Evolutionary conservation across 1,140 invertebrate genomes (phyloP).

Genomic region (Yoshiicerus persimilis): DNA sequence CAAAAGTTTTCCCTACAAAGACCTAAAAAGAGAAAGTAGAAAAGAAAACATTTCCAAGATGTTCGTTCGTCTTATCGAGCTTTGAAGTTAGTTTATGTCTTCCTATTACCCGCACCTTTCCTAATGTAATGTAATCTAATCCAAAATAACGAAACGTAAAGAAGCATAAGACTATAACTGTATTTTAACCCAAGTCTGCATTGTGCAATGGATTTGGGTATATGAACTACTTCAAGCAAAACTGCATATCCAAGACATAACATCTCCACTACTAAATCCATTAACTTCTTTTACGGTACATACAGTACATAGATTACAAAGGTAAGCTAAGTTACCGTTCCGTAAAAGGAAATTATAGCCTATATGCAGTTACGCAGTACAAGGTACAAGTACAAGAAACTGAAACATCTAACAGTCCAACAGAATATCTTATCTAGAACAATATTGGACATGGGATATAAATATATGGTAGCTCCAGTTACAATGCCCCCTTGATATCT

Average conservation of each 20-base stretch:
- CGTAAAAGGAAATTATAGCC: not conserved
- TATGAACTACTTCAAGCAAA: not conserved
- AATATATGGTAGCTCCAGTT: too few relatives aligned
- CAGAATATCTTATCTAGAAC: not conserved
- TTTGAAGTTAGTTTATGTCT: conserved; percentile 21
- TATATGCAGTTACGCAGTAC: not conserved
- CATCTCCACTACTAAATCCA: not conserved
- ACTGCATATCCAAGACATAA: not conserved
- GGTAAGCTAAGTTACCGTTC: not conserved
- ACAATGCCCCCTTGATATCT: not conserved
- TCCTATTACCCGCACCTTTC: not conserved
- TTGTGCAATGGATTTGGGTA: too few relatives aligned
- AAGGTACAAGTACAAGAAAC: too few relatives aligned
- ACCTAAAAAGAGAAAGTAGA: not conserved
- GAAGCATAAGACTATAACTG: not conserved
- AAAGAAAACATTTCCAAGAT: conserved; percentile 9
- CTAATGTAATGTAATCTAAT: not conserved
- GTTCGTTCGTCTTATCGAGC: not conserved
- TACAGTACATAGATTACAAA: not conserved
- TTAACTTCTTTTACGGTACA: not conserved
- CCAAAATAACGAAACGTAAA: not conserved
- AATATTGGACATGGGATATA: too few relatives aligned
- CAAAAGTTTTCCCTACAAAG: not conserved
- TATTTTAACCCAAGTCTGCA: too few relatives aligned
- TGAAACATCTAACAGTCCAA: not conserved